Evolutionary conservation across 2,797 vertebrate species (phyloP), one percentile per base, ranked within the genome.

Genomic region (Falco peregrinus): DNA sequence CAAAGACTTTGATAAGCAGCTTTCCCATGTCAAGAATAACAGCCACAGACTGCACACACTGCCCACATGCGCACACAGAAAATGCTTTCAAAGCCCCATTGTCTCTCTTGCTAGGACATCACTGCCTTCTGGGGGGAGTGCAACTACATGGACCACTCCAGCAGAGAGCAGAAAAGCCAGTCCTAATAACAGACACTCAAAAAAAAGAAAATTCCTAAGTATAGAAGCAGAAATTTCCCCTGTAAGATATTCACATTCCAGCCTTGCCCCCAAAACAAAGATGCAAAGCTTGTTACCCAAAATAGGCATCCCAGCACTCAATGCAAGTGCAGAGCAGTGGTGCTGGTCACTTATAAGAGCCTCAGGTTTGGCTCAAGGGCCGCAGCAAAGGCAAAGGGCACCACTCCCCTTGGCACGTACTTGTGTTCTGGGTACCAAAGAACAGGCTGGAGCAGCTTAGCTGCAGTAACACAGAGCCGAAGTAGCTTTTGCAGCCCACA

Each of bases 361-460:
- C 26, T 56, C 17, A 47, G 45, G 8, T 71, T 74, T 86, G 48
- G 8, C 16, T 75, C 31, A 71, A 76, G 31, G 17, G 14, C 31
- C 54, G 43, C 33, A 18, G 13, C 8, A 11, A 90, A 90, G 26
- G 25, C 48, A 65, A 83, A 84, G 18, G 37, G 5, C 37, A 41
- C 13, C 2, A 2, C 31, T 81, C 2, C n/a, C 6, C 18, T 19
- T 4, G 4, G n/a, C 1, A 1, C 15, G 60, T 11, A 4, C 29
- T 76, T 60, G 5, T 56, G 21, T 57, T 35, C 33, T 76, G 26
- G 6, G 11, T 68, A 26, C 18, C 29, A n/a, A 67, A 18, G 26
- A 29, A 33, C 10, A 31, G 9, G n/a, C 26, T 73, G 53, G 21
- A 82, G 43, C 21, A 56, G 24, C 28, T 79, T 8, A 60, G 31